Evolutionary conservation across 2,797 vertebrate species (phyloP), one percentile per base, ranked within the genome.

Genomic region (Neoniphon sammara): DNA sequence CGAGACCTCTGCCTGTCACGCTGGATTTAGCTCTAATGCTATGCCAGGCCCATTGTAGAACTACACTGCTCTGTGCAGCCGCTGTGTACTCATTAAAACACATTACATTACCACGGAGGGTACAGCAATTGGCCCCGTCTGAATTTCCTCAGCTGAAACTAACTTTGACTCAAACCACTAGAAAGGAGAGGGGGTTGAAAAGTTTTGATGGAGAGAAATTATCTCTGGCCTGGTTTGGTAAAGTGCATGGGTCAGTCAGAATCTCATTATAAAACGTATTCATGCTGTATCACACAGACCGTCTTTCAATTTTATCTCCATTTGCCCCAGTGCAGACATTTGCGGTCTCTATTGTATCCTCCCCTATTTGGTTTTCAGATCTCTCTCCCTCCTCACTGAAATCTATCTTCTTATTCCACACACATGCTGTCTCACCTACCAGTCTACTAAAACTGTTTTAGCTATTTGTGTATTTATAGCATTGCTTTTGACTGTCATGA

Each of bases 1-100:
- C 62, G 83, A 86, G 89, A 82, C 85, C 87, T 91, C 73, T 11
- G 59, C 73, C 90, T 91, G 91, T 91, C 92, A 85, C 65, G 82
- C 80, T 75, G 81, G 69, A 91, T 94, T 93, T 91, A 75, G 73
- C 79, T 88, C 83, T 80, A 78, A 76, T 77, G 76, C 78, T 47
- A 11, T 73, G 6, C 70, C 69, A 3, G 60, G 71, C 73, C 73
- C 63, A 57, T 80, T 86, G 72, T 81, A 64, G 39, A 25, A 20
- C 57, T 49, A 50, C 77, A n/a, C 52, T 67, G 73, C 59, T 27
- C 50, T 68, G 58, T 66, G 46, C 52, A 47, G 55, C 63, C 83
- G 56, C 1, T 66, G 55, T 56, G 54, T 61, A 75, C 73, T 82
- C 63, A 71, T 81, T 59, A 47, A 54, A 71, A 42, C 57, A 55